Base-by-base conservation (phyloP, 2,888 invertebrate genomes). In the Julus scandinavius region DNA sequence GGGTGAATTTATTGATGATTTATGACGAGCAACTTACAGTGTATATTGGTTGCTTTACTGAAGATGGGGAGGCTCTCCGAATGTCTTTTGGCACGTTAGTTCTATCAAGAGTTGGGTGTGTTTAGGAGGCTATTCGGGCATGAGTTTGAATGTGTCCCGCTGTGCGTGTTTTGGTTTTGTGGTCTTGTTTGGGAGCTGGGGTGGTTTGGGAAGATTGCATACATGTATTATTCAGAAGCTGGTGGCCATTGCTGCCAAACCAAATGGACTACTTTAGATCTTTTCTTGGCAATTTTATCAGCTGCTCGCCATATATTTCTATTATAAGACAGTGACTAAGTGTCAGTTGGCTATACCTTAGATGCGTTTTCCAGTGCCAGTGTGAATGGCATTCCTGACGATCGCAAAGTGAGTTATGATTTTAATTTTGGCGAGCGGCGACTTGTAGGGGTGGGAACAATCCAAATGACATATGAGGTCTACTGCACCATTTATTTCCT, bases 241-340 rank as follows among this genome's bases (percentile, higher is more conserved):
- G 80, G 80, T 80, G 80, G 80, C 80, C 80, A 80, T 80, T 80
- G 80, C 80, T 80, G 80, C 80, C 80, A 80, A 80, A 80, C 38
- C 80, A 80, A 80, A 80, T 80, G 80, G 80, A 80, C 80, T 80
- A 80, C 80, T 80, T 80, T 80, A 80, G 80, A 80, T 80, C 80
- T 80, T 80, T 80, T 80, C 80, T 80, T 15, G 80, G 80, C 80
- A 80, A 80, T 80, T 80, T 80, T 80, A 80, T 80, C 80, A 80
- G 80, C 80, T 80, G 29, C 80, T 80, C 38, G 80, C 80, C 80
- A 80, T 80, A 80, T 80, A 80, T 80, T 80, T 80, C 80, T 80
- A 80, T 80, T 80, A 80, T 80, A 80, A 80, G 80, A 80, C 80
- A 80, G 80, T 80, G 80, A 80, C 80, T 80, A 80, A 80, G 80